Percentiles rank a stretch among this genome's conserved stretches.
Conservation (phyloP, 2,113 vertebrate genomes). For the Hyperopisus bebe region DNA sequence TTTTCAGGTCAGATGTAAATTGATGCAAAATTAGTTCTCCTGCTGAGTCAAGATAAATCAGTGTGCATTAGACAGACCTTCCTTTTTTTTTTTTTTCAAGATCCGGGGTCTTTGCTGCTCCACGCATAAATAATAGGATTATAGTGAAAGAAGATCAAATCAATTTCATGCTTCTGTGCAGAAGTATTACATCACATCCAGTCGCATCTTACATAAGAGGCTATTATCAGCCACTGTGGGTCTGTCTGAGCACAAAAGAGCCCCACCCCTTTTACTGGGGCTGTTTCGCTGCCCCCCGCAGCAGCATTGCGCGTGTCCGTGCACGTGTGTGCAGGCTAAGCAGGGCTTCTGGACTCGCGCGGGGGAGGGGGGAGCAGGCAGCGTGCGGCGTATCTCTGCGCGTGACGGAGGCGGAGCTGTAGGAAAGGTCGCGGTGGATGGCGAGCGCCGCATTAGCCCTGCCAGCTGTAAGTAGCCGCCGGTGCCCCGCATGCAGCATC, state of each 20-base stretch:
- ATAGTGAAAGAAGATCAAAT: neutral
- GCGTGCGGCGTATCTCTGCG: neutral
- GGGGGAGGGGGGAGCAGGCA: neutral
- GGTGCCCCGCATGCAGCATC: neutral
- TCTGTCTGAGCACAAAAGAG: neutral
- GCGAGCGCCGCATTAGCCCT: conserved; percentile 12
- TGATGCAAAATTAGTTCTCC: neutral
- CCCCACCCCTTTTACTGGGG: neutral
- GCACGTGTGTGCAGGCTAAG: conserved; percentile 4
- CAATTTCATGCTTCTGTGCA: neutral
- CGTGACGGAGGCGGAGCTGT: conserved; percentile 1
- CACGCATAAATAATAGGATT: neutral
- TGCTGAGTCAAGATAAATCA: neutral
- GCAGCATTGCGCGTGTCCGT: conserved; percentile 8
- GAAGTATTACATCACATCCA: neutral
- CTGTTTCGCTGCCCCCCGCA: neutral
- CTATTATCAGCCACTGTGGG: neutral
- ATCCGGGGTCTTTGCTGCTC: neutral
- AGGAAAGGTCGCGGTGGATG: neutral
- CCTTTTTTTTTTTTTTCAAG: neutral
- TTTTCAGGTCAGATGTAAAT: neutral
- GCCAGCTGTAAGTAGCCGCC: conserved; percentile 20
- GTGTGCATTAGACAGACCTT: neutral
- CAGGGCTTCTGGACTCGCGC: neutral
- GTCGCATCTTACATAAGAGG: neutral